Evolutionary conservation across 2,113 vertebrate genomes (phyloP).

Genomic region (Cryptomyrus ogoouensis): DNA sequence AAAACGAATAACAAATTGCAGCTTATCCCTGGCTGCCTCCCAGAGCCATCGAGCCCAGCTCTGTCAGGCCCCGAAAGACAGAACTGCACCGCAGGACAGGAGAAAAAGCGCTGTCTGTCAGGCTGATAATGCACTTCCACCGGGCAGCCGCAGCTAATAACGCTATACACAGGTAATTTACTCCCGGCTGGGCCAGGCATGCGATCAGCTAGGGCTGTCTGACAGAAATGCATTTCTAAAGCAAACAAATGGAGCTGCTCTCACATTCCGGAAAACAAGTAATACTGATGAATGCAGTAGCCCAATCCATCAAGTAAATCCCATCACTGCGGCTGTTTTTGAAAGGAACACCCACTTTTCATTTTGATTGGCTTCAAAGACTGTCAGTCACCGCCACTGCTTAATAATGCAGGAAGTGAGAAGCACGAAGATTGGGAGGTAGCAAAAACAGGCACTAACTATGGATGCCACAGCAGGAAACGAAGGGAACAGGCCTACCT

Average conservation of each 20-base stretch:
- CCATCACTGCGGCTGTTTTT: not conserved
- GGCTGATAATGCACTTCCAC: not conserved
- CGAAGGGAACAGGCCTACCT: constrained; percentile 60
- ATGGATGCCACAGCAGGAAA: not conserved
- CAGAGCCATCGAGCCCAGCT: not conserved
- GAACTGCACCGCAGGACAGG: not conserved
- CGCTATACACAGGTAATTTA: not conserved
- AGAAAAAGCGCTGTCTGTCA: not conserved
- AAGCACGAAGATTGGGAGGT: not conserved
- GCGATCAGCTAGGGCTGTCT: not conserved
- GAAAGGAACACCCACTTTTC: not conserved
- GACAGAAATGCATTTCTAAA: not conserved
- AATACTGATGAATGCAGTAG: not conserved
- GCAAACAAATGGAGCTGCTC: not conserved
- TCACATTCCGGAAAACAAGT: not conserved
- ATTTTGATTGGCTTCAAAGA: not conserved
- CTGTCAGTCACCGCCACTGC: not conserved
- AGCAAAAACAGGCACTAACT: not conserved
- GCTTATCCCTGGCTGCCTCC: not conserved
- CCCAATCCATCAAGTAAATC: not conserved
- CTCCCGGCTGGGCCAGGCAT: not conserved
- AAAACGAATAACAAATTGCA: not conserved
- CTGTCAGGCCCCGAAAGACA: not conserved
- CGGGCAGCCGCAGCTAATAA: not conserved
- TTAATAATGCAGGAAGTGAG: not conserved